phyloP scores from a whole-genome alignment of 1,140 invertebrate genomes.

The Ceratosolen fusciceps region DNA sequence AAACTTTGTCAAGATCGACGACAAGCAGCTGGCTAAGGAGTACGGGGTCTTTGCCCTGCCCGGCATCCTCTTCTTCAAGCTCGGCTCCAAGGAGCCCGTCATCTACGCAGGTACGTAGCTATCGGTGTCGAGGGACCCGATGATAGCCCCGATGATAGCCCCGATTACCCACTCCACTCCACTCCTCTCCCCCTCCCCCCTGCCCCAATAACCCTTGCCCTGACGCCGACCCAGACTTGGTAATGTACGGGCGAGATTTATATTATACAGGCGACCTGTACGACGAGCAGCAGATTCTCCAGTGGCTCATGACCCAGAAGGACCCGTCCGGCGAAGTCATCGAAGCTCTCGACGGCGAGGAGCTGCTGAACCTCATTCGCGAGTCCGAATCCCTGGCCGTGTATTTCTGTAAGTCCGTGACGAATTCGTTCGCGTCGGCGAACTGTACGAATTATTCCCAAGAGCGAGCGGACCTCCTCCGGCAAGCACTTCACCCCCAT shows the following conservation, averaged over 20 bases:
- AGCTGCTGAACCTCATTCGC: slow-evolving; percentile 84
- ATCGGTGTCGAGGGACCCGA: not conserved
- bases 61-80: slow-evolving; percentile 90
- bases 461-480: no score
- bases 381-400: slow-evolving; percentile 88
- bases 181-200: no score
- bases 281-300: slow-evolving; percentile 89
- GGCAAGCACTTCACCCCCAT: no score
- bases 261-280: slow-evolving; percentile 84
- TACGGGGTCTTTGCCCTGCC: slow-evolving; percentile 91
- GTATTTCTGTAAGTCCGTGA: slow-evolving; percentile 89
- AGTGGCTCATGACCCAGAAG: slow-evolving; percentile 92
- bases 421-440: slow-evolving; percentile 48
- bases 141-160: no score
- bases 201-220: no score
- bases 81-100: slow-evolving; percentile 89
- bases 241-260: no score
- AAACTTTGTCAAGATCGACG: slow-evolving; percentile 93
- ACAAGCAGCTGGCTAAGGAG: slow-evolving; percentile 88
- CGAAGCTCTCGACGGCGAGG: slow-evolving; percentile 88
- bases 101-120: slow-evolving; percentile 87
- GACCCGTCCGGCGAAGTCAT: slow-evolving; percentile 92
- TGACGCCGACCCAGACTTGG: no score
- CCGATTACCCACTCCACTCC: no score
- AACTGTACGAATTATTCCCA: no score